These are phyloP conservation scores for Crocodylus rhombifer DNA, from an alignment of 2,797 vertebrate genomes.

Conservation along the genomic window DNA sequence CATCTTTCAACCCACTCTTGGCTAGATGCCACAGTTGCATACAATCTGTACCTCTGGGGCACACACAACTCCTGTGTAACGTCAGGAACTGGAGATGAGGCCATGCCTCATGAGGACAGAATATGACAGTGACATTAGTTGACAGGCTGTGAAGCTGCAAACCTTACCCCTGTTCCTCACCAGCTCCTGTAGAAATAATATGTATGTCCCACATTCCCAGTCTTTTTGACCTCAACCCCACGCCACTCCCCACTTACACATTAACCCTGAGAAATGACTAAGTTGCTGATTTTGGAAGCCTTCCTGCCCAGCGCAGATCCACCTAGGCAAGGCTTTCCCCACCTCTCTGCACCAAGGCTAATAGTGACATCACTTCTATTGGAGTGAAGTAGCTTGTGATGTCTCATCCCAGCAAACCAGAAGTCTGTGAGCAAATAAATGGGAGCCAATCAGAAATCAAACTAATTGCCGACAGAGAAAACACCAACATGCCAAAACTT, in stretches of 20 bases:
- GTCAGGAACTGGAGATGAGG: background rate
- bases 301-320: rapidly evolving
- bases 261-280: rapidly evolving
- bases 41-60: background rate
- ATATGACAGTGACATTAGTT: too few relatives aligned
- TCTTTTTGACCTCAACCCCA: background rate
- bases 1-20: rapidly evolving
- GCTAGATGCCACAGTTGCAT: background rate
- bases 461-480: background rate
- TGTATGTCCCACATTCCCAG: background rate
- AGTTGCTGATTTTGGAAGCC: background rate
- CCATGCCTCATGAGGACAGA: background rate
- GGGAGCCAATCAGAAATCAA: too few relatives aligned
- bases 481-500: background rate
- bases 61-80: too few relatives aligned
- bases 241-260: rapidly evolving
- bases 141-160: too few relatives aligned
- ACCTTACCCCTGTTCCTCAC: background rate
- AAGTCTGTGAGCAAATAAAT: rapidly evolving
- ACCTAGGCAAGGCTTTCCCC: too few relatives aligned
- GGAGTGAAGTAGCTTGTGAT: background rate
- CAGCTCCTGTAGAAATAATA: background rate
- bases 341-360: too few relatives aligned
- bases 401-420: background rate
- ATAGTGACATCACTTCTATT: background rate